phyloP scores from a whole-genome alignment of 2,113 vertebrate genomes.

The Bos indicus region DNA sequence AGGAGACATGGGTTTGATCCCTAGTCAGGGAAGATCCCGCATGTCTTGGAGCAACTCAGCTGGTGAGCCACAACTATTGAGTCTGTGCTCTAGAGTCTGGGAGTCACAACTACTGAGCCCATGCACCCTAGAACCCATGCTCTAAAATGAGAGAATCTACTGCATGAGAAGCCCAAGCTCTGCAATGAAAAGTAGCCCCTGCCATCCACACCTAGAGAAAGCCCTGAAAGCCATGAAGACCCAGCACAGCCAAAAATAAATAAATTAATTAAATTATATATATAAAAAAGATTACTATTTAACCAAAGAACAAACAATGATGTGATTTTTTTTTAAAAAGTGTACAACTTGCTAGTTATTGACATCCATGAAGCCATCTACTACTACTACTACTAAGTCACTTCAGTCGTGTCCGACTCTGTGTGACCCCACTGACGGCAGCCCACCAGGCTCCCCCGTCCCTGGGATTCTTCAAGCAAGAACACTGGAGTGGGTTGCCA shows the following conservation, averaged over 20 bases:
- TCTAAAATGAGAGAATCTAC: neutral
- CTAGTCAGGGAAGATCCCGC: neutral
- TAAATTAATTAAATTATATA: neutral
- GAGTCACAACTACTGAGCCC: neutral
- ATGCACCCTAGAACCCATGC: neutral
- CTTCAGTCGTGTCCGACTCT: no score
- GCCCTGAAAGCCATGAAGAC: neutral
- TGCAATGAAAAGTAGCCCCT: neutral
- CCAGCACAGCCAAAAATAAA: neutral
- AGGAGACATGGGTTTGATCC: neutral
- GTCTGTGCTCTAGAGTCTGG: neutral
- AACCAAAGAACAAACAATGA: neutral
- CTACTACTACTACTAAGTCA: no score
- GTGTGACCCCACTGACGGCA: no score
- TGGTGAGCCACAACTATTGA: neutral
- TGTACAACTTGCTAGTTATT: neutral
- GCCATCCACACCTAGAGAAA: neutral
- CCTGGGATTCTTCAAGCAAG: no score
- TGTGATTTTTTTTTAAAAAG: neutral
- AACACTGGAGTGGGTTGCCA: no score
- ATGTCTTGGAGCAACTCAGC: neutral
- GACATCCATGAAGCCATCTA: neutral
- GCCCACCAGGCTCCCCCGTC: no score
- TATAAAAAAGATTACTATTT: neutral
- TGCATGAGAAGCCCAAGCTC: neutral